These are phyloP conservation scores for Eudyptes chrysolophus DNA, from an alignment of 2,113 vertebrate genomes.

Conservation along the genomic window DNA sequence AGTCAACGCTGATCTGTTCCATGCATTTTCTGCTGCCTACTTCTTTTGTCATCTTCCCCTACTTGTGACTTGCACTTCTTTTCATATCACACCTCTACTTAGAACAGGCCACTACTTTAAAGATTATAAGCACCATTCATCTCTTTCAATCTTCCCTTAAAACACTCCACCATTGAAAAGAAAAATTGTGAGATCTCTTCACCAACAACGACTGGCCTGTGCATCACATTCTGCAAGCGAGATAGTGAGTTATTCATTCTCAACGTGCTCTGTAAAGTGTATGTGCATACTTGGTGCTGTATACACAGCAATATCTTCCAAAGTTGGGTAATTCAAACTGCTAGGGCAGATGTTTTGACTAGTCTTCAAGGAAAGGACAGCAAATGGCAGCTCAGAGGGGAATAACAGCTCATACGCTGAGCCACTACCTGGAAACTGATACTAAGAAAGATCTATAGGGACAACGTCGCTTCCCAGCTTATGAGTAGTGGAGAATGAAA, in stretches of 20 bases:
- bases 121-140: conserved; percentile 27
- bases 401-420: not conserved
- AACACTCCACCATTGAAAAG: not conserved
- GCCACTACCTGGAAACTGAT: not conserved
- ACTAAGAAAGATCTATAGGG: not conserved
- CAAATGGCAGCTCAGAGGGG: not conserved
- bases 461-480: not conserved
- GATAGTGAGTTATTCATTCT: not conserved
- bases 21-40: conserved; percentile 10
- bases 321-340: not conserved
- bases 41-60: conserved; percentile 42
- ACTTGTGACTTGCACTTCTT: conserved; percentile 50
- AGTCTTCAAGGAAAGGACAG: not conserved
- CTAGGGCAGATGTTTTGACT: not conserved
- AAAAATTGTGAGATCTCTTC: conserved; percentile 34
- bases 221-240: not conserved
- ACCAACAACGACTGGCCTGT: not conserved
- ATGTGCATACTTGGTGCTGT: not conserved
- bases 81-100: conserved; percentile 14
- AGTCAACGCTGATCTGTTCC: conserved; percentile 16
- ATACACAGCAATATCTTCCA: not conserved
- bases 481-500: not conserved
- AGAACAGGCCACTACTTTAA: not conserved
- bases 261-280: not conserved
- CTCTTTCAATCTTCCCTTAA: conserved; percentile 9